phyloP scores from a whole-genome alignment of 2,888 invertebrate genomes.

The Thera britannica region DNA sequence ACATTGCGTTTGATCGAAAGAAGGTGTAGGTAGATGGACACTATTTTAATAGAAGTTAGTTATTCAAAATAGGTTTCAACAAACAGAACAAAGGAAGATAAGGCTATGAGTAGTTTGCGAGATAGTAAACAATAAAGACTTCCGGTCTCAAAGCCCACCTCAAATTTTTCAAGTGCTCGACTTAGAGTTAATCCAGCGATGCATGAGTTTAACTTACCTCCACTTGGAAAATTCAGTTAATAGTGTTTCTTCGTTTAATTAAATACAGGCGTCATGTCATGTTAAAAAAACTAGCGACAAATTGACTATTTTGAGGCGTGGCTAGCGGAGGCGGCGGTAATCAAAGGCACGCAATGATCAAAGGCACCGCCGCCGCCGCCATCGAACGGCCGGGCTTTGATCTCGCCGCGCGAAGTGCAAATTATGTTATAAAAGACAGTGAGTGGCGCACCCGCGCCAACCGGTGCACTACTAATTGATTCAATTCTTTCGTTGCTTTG shows the following conservation, averaged over 20 bases:
- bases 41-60: too few relatives aligned
- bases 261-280: slow-evolving; percentile 40
- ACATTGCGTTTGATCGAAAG: too few relatives aligned
- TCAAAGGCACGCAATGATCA: slow-evolving; percentile 82
- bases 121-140: too few relatives aligned
- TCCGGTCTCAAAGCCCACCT: too few relatives aligned
- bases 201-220: not conserved
- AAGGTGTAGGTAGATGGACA: too few relatives aligned
- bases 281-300: slow-evolving; percentile 74
- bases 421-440: slow-evolving; percentile 85
- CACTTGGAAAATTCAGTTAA: not conserved
- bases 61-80: too few relatives aligned
- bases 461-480: slow-evolving; percentile 79
- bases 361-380: slow-evolving; percentile 83
- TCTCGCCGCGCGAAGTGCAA: slow-evolving; percentile 84
- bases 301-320: slow-evolving; percentile 82
- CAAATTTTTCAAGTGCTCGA: too few relatives aligned
- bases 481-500: slow-evolving; percentile 58
- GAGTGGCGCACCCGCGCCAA: slow-evolving; percentile 75
- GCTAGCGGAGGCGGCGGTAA: slow-evolving; percentile 75
- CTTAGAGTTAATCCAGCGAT: not conserved
- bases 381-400: slow-evolving; percentile 79
- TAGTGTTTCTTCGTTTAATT: slow-evolving; percentile 39
- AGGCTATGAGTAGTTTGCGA: too few relatives aligned
- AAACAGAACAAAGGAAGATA: too few relatives aligned